Base-by-base conservation (phyloP, 2,113 vertebrate species). In the Seriola rivoliana region DNA sequence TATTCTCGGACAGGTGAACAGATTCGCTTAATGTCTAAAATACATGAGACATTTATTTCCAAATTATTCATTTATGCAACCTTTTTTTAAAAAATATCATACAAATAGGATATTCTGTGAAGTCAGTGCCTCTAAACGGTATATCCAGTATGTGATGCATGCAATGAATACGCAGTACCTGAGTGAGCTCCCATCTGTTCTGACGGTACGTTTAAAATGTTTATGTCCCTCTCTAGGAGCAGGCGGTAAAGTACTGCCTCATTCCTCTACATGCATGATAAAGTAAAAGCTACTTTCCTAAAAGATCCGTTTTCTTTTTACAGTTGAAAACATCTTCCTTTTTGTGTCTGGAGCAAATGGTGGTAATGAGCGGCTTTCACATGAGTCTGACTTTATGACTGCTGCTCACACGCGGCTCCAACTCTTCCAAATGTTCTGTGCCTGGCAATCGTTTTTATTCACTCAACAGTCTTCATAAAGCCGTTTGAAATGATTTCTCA, bases 401-500 rank as follows among this genome's bases (percentile, higher is more conserved):
- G 62, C 38, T 19, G 72, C 50, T 80, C 68, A 70, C 57, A 66
- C 62, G 77, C 42, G 0, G 19, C 16, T 67, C 79, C 75, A 60
- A 29, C 75, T 64, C 68, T 65, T 58, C 67, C 29, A 74, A 67
- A 69, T n/a, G 5, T 19, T 63, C 54, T 68, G 40, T 14, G 70
- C 36, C 70, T 81, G 80, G 60, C 23, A 62, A 34, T 64, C 3
- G 40, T 32, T 69, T 80, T 52, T 48, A 66, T 63, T 11, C 42
- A 3, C 44, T 81, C 25, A 32, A 62, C 36, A 19, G 71, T 59
- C 25, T 40, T 65, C 57, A 34, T 60, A 17, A 75, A 85, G 55
- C 65, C 34, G 64, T 85, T 86, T 80, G 58, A 74, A 78, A 54
- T 54, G 19, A 75, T 66, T 78, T 50, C 32, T 58, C 21, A 42